Evolutionary conservation across 2,797 vertebrate species (phyloP), one percentile per base, ranked within the genome.

Genomic region (Pangasius sanitwongsei): DNA sequence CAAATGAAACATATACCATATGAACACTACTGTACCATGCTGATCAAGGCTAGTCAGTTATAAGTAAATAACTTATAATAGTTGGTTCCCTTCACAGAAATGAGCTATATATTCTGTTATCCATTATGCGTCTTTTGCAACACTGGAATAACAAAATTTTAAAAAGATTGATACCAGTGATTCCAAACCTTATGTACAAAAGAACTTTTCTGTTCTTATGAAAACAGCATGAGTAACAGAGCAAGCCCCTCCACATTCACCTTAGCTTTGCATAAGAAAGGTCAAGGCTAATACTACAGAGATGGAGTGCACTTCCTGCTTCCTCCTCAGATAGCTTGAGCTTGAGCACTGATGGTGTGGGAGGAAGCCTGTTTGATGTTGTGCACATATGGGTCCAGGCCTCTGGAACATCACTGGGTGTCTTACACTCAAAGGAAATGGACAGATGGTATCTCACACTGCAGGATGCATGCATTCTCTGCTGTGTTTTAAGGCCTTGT

Each of bases 241-340:
- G 87, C 41, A 74, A 90, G 87, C 86, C 80, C 88, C 83, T 87
- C 41, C 57, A 87, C 72, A 81, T 88, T 88, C 83, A 69, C 70
- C 78, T 25, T 86, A 87, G 85, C 88, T 95, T 95, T 95, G 93
- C 94, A 93, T 94, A 86, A 91, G 86, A 94, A 91, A 96, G 94
- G 94, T 95, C 93, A 93, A 12, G 8, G 89, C 89, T 89, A 86
- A 92, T 90, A 86, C 91, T 92, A 90, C 87, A 87, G 88, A 89
- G 89, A 90, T 90, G 87, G 82, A 85, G 82, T 86, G 90, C 59
- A 78, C 85, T 90, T 95, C 94, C 94, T 94, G 92, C 92, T 94
- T 95, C 94, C 93, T 88, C 90, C 85, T 93, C 89, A 90, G 94
- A 94, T 95, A 93, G 93, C 90, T 91, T 55, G 59, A 77, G 90